Evolutionary conservation across 2,888 invertebrate species (phyloP).

Genomic region (Dorcus hopei): DNA sequence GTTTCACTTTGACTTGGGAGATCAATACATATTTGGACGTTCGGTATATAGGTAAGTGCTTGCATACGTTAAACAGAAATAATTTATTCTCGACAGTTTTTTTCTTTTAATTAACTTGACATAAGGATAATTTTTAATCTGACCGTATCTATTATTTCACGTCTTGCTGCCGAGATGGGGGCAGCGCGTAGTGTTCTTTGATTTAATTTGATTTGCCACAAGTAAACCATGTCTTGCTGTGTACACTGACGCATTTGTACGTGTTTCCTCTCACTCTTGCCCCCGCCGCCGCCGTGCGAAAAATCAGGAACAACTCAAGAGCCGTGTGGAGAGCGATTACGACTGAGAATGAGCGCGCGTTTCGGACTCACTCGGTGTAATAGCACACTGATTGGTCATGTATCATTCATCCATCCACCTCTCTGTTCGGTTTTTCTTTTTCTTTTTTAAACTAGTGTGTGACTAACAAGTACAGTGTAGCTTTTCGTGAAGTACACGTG

Average conservation of each 20-base stretch:
- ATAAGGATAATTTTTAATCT: background rate
- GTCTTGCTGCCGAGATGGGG: too few relatives aligned
- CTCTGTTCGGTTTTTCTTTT: background rate
- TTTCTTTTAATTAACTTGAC: background rate
- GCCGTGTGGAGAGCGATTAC: conserved; percentile 60
- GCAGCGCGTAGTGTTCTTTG: too few relatives aligned
- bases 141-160: too few relatives aligned
- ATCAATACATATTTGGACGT: too few relatives aligned
- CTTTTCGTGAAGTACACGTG: background rate
- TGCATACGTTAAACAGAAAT: too few relatives aligned
- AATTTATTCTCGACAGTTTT: background rate
- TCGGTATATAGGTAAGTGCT: too few relatives aligned
- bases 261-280: conserved; percentile 51
- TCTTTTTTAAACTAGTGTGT: background rate
- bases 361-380: conserved; percentile 36
- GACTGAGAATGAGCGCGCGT: conserved; percentile 45
- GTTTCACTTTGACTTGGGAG: too few relatives aligned
- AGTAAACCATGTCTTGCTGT: conserved; percentile 29
- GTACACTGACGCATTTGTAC: conserved; percentile 44
- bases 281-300: conserved; percentile 29
- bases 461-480: background rate
- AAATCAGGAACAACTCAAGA: conserved; percentile 58
- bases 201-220: background rate
- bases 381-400: conserved; percentile 42
- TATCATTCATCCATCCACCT: conserved; percentile 10